Conservation (phyloP, 2,888 invertebrate species). For the Eupithecia pulchellata region DNA sequence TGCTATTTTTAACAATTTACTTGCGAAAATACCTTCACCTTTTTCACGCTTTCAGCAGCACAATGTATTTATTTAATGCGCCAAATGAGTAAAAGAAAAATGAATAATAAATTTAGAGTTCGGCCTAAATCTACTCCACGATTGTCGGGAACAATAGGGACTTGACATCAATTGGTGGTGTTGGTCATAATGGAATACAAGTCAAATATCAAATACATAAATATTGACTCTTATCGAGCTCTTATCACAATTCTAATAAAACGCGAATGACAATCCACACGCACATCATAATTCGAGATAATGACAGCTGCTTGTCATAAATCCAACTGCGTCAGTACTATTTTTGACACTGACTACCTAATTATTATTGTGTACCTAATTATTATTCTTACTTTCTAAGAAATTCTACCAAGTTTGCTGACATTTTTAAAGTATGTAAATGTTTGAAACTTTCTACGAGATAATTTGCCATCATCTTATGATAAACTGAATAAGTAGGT, state of each 20-base stretch:
- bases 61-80: neutral
- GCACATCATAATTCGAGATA: too few species aligned
- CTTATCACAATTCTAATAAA: too few species aligned
- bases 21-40: neutral
- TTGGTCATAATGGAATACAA: neutral
- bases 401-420: too few species aligned
- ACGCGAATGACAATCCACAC: too few species aligned
- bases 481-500: too few species aligned
- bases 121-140: slow-evolving; percentile 9
- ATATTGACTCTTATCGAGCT: too few species aligned
- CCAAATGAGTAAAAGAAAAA: neutral
- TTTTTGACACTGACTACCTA: too few species aligned
- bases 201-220: neutral
- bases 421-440: neutral
- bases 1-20: slow-evolving; percentile 1
- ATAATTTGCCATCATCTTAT: neutral
- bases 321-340: too few species aligned
- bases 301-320: too few species aligned
- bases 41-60: neutral
- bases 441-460: neutral
- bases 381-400: too few species aligned
- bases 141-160: slow-evolving; percentile 14
- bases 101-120: too few species aligned
- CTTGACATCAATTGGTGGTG: slow-evolving; percentile 16
- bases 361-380: too few species aligned